Evolutionary conservation across 1,140 invertebrate species (phyloP).

Genomic region (Apis florea): DNA sequence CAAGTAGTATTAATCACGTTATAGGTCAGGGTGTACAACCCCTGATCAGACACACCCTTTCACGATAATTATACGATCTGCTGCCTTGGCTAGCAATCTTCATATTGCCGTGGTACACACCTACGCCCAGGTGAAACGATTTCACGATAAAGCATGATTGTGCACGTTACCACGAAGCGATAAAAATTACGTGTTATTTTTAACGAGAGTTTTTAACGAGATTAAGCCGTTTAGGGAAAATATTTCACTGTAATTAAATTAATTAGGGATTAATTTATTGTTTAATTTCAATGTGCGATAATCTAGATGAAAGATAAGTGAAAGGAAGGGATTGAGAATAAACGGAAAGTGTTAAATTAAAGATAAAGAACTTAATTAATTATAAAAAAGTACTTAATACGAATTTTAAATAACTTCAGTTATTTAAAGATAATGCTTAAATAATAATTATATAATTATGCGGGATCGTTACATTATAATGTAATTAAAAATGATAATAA

Average conservation of each 20-base stretch:
- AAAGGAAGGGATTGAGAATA: no score
- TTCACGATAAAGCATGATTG: not conserved
- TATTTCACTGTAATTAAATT: not conserved
- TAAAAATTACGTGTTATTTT: not conserved
- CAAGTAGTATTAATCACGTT: slow-evolving; percentile 31
- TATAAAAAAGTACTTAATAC: no score
- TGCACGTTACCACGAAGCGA: not conserved
- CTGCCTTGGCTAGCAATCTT: slow-evolving; percentile 47
- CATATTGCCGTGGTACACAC: slow-evolving; percentile 28
- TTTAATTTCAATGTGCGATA: not conserved
- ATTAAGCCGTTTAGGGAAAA: not conserved
- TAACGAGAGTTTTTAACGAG: not conserved
- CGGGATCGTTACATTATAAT: no score
- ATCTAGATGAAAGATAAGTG: no score
- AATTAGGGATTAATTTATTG: not conserved
- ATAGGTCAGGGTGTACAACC: slow-evolving; percentile 11
- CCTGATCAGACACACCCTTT: slow-evolving; percentile 30
- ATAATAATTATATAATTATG: no score
- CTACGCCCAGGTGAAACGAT: not conserved
- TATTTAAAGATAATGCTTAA: no score
- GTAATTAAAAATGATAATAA: no score
- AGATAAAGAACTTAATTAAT: no score
- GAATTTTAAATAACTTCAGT: no score
- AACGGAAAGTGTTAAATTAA: no score
- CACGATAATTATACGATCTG: slow-evolving; percentile 56